Base-by-base conservation (phyloP, 2,888 invertebrate genomes). In the Phoenoteleia sp. region DNA sequence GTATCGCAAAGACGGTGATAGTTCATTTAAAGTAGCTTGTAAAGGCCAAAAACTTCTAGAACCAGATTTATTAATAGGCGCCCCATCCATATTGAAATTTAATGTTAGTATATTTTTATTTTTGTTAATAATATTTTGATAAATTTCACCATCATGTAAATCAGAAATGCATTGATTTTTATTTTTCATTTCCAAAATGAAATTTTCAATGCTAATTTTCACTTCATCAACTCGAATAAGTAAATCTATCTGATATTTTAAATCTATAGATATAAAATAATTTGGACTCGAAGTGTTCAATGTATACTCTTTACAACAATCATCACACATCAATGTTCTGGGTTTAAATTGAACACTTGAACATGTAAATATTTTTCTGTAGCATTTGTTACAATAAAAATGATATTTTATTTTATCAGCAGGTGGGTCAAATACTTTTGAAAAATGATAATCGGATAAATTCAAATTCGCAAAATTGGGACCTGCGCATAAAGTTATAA, bases 61-160 rank as follows among this genome's bases (percentile, higher is more conserved):
- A 19, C 67, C 39, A 29, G 23, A 21, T 21, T 71, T 45, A 52
- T 60, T 71, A 17, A 71, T n/a, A 5, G 79, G 79, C 23, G 79
- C 79, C 13, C 71, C 71, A 52, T 79, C 79, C 15, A 62, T 71
- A 17, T 60, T 71, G 33, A 80, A 33, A n/a, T 29, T 81, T 39
- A 66, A 75, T 1, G 81, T 81, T 13, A 69, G 19, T 13, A 27
- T 23, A 42, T 62, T 69, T 36, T 54, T 13, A 2, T 36, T 58
- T 7, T 29, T 33, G 27, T 29, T 23, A 13, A 33, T 60, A 29
- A 45, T 21, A 11, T 64, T 72, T 27, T 54, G 11, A 60, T 80
- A 64, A 9, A 72, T 13, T 29, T 17, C 1, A n/a, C 52, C 67
- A 13, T 64, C 42, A 23, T 33, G 17, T 23, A 64, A 23, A 58